Percentiles rank a stretch among this genome's conserved stretches.
phyloP scores from a whole-genome alignment of 1,140 invertebrate species.

The Lamellibrachia luymesi region DNA sequence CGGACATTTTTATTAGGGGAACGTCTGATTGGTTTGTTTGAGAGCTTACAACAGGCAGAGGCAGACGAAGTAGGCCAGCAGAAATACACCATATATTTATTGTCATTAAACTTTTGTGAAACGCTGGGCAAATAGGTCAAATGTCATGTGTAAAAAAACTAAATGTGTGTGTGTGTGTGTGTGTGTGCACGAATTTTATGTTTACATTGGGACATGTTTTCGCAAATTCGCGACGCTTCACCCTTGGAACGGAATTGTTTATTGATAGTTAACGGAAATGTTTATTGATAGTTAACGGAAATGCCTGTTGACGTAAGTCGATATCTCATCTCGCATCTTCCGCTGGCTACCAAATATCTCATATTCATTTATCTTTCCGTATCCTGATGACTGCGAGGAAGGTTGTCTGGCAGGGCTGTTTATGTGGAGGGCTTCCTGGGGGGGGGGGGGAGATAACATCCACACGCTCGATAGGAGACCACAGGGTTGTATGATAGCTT shows the following conservation, averaged over 20 bases:
- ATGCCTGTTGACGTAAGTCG: background rate
- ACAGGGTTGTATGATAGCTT: background rate
- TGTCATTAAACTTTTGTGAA: too few relatives aligned
- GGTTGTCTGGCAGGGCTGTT: too few relatives aligned
- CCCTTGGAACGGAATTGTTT: background rate
- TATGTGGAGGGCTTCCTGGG: background rate
- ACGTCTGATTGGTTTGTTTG: too few relatives aligned
- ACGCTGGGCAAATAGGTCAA: too few relatives aligned
- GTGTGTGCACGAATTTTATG: background rate
- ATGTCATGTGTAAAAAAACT: too few relatives aligned
- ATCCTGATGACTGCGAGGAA: background rate
- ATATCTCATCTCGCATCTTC: slow-evolving; percentile 1
- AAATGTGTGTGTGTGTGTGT: background rate
- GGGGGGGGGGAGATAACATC: background rate
- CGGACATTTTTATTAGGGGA: too few relatives aligned
- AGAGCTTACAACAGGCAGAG: too few relatives aligned
- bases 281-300: background rate
- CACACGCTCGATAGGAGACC: background rate
- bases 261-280: background rate
- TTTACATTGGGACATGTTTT: background rate
- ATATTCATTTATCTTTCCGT: background rate
- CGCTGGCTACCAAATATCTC: background rate
- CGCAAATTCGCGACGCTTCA: background rate
- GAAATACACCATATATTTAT: too few relatives aligned
- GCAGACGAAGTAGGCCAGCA: too few relatives aligned